Evolutionary conservation across 35 echinoderm and acorn worm species (phyloP), one percentile per base, ranked within the genome.

Genomic region (Patiria miniata): DNA sequence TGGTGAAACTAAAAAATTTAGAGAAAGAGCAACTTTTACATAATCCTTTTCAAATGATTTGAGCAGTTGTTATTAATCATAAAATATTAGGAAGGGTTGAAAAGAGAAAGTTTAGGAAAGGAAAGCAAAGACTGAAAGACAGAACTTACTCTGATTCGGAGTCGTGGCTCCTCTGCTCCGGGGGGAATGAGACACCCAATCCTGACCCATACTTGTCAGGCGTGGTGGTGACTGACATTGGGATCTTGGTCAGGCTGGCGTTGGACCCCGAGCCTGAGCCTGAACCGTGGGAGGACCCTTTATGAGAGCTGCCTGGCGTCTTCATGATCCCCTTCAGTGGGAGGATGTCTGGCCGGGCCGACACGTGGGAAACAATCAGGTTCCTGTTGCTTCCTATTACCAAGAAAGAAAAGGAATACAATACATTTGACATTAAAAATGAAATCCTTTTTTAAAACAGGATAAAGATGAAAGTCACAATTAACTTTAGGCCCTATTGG

Each of bases 271-370:
- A 68, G 18, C 42, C 80, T 39, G 90, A 92, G 10, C 89, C 85
- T 36, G 93, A 91, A 32, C 89, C 89, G 21, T 83, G 76, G 22
- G 81, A 86, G 8, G 83, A 90, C 8, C 93, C 93, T 23, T 94
- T 81, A 52, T 90, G 83, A 8, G 95, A 93, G 34, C 76, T 86
- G 39, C 81, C 81, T 0, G 94, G 90, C 7, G 93, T 91, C 83
- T 97, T 97, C 95, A 97, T 97, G 76, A 97, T 97, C 15, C 95
- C 95, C 52, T 93, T 93, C n/a, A 97, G 42, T 2, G 95, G 95
- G n/a, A 97, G 87, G 79, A 97, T 93, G 69, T 97, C 95, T 2
- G 95, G 95, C 56, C 95, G 88, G 36, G 90, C 85, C 12, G 93
- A 95, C 51, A 95, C 93, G 9, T 73, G 65, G 65, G 65, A 73